These are phyloP conservation scores for Manis pentadactyla DNA, from an alignment of 2,797 vertebrate species.

Conservation along the genomic window DNA sequence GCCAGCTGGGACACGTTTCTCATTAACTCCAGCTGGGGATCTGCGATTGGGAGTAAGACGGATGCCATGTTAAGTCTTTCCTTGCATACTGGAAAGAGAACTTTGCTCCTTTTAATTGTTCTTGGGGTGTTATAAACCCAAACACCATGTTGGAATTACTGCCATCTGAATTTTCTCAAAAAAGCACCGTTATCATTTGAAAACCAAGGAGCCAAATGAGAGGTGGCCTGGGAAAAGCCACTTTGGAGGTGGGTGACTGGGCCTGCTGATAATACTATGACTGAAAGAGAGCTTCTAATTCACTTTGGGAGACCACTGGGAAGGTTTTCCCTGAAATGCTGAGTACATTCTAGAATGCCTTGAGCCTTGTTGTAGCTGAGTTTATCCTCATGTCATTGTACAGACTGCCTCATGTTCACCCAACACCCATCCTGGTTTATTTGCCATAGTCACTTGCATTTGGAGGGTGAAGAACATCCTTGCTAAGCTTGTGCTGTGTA, in stretches of 20 bases:
- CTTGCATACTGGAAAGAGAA: slow-evolving; percentile 17
- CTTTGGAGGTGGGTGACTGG: slow-evolving; percentile 59
- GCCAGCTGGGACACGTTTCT: neutral
- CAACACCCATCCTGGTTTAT: slow-evolving; percentile 86
- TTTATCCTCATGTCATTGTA: slow-evolving; percentile 82
- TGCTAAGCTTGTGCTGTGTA: slow-evolving; percentile 94
- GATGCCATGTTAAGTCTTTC: slow-evolving; percentile 3
- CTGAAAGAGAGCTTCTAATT: neutral
- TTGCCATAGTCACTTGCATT: slow-evolving; percentile 91
- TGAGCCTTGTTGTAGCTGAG: slow-evolving; percentile 69
- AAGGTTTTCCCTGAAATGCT: slow-evolving; percentile 47
- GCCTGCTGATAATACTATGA: neutral
- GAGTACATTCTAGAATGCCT: slow-evolving; percentile 63
- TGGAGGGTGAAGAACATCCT: slow-evolving; percentile 90
- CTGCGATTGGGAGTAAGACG: neutral
- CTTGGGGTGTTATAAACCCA: slow-evolving; percentile 9
- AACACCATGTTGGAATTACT: slow-evolving; percentile 52
- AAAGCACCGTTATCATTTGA: slow-evolving; percentile 53
- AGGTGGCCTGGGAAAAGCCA: slow-evolving; percentile 50
- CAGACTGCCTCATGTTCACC: slow-evolving; percentile 80
- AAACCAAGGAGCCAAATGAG: slow-evolving; percentile 61
- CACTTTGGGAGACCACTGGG: slow-evolving; percentile 18
- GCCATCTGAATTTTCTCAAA: slow-evolving; percentile 53
- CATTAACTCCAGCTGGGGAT: neutral
- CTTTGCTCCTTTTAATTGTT: slow-evolving; percentile 37